Evolutionary conservation across 2,888 invertebrate genomes (phyloP), one percentile per base, ranked within the genome.

Genomic region (Anagyrus pseudococci): DNA sequence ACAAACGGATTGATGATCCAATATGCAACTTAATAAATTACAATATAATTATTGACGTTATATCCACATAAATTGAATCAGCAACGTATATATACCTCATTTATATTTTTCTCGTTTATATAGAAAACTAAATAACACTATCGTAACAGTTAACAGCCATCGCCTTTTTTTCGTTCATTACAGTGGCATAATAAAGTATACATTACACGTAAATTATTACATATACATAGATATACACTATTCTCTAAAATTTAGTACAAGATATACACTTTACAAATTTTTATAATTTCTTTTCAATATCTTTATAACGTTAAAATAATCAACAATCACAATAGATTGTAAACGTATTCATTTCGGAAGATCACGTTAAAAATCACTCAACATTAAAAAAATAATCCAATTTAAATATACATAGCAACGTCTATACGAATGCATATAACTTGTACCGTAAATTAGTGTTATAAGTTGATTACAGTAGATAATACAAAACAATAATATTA

Each of bases 91-190:
- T 62, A 60, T 66, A 57, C 48, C 44, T 57, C n/a, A 54, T 59
- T 43, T 57, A 56, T 57, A 44, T 56, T 33, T 56, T 47, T 58
- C 17, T 55, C 20, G 57, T 63, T 63, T 58, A 58, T 63, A 63
- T 63, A 67, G 59, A 67, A 66, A 68, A 68, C 62, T 67, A 67
- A 64, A 68, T 62, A 66, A 66, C 66, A 61, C 62, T 60, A 64
- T 64, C 50, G 49, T 60, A 68, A 68, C 66, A 62, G 56, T 58
- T 64, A 67, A 68, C 68, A 64, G 68, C 60, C 62, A 62, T 66
- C 49, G 48, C 64, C 50, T 58, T 56, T 47, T 41, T 47, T 29
- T 49, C 49, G 57, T 46, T 54, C 20, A 44, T 54, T 61, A 58
- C 52, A 62, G 53, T 58, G 58, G 54, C 53, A 63, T 62, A 19